Percentiles rank a stretch among this genome's conserved stretches.
Evolutionary conservation across 2,888 invertebrate species (phyloP).

Genomic region (Caradrina clavipalpis): DNA sequence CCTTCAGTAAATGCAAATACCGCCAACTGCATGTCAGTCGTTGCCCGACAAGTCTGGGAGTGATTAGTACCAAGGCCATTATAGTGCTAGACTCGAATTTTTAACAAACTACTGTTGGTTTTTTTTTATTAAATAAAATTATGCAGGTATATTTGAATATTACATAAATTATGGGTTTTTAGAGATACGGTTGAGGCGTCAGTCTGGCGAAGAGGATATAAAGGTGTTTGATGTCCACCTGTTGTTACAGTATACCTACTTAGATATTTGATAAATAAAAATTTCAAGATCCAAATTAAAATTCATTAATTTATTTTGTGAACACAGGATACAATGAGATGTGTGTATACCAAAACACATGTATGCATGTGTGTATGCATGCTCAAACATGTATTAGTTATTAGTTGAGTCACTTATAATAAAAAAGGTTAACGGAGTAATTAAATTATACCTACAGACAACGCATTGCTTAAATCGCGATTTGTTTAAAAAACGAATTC

Average conservation of each 20-base stretch:
- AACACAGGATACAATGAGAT: too few species aligned
- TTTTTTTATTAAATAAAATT: slow-evolving; percentile 32
- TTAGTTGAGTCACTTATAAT: too few species aligned
- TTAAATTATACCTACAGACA: too few species aligned
- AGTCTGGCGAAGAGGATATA: slow-evolving; percentile 39
- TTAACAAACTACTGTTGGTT: slow-evolving; percentile 31
- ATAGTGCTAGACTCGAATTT: slow-evolving; percentile 46
- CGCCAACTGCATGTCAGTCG: slow-evolving; percentile 63
- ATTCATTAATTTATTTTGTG: neutral
- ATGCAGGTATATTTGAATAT: slow-evolving; percentile 26
- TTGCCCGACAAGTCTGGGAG: slow-evolving; percentile 59
- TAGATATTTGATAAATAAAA: neutral
- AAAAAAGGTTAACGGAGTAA: too few species aligned
- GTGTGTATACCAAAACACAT: too few species aligned
- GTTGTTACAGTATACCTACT: neutral
- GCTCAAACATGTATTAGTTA: too few species aligned
- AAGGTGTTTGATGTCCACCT: slow-evolving; percentile 4
- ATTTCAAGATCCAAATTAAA: neutral
- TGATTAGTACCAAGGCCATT: slow-evolving; percentile 63
- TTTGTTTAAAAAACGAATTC: too few species aligned
- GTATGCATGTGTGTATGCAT: too few species aligned
- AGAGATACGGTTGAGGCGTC: slow-evolving; percentile 20
- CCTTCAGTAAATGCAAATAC: slow-evolving; percentile 64
- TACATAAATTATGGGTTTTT: slow-evolving; percentile 17
- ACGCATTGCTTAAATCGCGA: neutral